These are phyloP conservation scores for Anoura caudifer DNA, from an alignment of 2,113 vertebrate genomes.

Conservation along the genomic window DNA sequence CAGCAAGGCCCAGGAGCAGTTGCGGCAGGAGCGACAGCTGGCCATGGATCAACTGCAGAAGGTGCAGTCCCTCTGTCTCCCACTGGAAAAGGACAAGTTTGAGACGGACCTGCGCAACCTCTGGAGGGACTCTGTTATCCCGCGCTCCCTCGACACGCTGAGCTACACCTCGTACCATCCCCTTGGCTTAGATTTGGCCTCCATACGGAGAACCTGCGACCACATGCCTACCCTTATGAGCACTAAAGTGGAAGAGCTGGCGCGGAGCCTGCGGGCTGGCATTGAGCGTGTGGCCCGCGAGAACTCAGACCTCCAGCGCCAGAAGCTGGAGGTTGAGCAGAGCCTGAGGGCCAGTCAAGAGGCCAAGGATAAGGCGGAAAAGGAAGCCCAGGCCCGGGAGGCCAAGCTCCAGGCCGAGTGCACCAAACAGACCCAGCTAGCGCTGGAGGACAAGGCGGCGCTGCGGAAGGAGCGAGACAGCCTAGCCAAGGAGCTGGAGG, in stretches of 20 bases:
- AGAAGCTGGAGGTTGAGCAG: slow-evolving; percentile 21
- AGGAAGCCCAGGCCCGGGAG: slow-evolving; percentile 41
- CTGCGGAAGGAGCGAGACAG: slow-evolving; percentile 37
- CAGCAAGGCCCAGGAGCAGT: background rate
- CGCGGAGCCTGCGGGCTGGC: background rate
- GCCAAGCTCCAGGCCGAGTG: slow-evolving; percentile 19
- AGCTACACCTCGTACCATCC: fast-evolving
- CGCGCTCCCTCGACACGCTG: background rate
- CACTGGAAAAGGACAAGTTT: slow-evolving; percentile 30
- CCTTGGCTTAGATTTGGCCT: fast-evolving
- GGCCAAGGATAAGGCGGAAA: background rate
- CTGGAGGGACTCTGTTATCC: slow-evolving; percentile 52
- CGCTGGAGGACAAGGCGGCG: slow-evolving; percentile 36
- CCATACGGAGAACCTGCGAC: background rate
- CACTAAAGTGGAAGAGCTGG: slow-evolving; percentile 50
- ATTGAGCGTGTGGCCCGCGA: slow-evolving; percentile 43
- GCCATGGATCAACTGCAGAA: background rate
- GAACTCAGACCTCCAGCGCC: slow-evolving; percentile 53
- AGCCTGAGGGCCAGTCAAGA: background rate
- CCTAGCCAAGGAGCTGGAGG: slow-evolving; percentile 40
- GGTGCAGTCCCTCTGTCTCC: slow-evolving; percentile 33
- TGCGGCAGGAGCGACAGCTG: background rate
- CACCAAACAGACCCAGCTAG: slow-evolving; percentile 23
- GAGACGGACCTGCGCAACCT: background rate
- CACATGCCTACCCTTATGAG: slow-evolving; percentile 9